Percentiles rank a stretch among this genome's conserved stretches.
These are phyloP conservation scores for Syngnathus acus DNA, from an alignment of 2,797 vertebrate genomes.

Conservation along the genomic window DNA sequence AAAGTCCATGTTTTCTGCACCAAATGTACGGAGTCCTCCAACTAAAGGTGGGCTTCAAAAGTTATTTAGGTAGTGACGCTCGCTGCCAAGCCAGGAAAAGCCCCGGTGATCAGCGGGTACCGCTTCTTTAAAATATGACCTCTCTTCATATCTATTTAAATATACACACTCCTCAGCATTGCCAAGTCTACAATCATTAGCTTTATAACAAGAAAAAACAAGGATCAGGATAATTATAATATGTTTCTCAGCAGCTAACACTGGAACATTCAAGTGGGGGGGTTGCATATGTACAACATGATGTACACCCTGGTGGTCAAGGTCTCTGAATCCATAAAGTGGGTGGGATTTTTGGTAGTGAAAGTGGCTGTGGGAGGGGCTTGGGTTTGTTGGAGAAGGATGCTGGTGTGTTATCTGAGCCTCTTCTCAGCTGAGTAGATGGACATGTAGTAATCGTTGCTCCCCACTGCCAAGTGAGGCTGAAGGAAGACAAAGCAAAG, in stretches of 20 bases:
- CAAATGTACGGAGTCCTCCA: background rate
- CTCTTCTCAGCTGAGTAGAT: conserved; percentile 98
- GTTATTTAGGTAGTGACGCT: conserved; percentile 43
- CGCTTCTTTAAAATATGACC: conserved; percentile 61
- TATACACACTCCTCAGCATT: conserved; percentile 70
- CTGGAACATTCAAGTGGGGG: conserved; percentile 67
- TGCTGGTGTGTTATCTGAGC: conserved; percentile 82
- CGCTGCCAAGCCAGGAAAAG: conserved; percentile 20
- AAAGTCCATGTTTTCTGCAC: background rate
- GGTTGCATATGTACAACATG: conserved; percentile 81
- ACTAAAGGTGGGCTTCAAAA: conserved; percentile 12
- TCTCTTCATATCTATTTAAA: conserved; percentile 66
- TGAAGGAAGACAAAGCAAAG: conserved; percentile 40
- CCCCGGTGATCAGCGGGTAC: conserved; percentile 26
- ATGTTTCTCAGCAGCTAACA: conserved; percentile 79
- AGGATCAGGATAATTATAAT: conserved; percentile 55
- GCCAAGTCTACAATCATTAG: conserved; percentile 76
- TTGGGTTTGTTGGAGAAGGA: background rate
- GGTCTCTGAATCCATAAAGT: conserved; percentile 33
- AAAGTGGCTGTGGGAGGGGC: background rate
- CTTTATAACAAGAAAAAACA: conserved; percentile 66
- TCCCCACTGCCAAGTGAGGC: conserved; percentile 95
- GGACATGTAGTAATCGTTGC: conserved; percentile 99
- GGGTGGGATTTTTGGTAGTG: conserved; percentile 19
- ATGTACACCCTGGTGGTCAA: conserved; percentile 61